These are phyloP conservation scores for Bagarius yarrelli DNA, from an alignment of 2,113 vertebrate species.

Conservation along the genomic window DNA sequence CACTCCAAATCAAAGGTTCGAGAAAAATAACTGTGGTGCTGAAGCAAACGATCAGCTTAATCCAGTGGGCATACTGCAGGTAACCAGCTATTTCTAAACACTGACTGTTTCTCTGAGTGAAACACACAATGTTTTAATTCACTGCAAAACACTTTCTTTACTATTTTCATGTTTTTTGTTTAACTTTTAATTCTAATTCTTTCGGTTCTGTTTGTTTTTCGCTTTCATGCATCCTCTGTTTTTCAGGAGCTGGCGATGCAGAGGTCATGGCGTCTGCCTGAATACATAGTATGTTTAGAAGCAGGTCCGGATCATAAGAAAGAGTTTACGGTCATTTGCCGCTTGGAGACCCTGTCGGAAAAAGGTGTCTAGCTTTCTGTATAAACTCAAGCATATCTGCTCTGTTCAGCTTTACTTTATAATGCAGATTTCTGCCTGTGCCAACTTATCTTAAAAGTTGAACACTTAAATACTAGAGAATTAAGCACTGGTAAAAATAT, in stretches of 20 bases:
- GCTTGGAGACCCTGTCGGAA: conserved; percentile 79
- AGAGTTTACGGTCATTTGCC: conserved; percentile 84
- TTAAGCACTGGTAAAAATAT: too few relatives aligned
- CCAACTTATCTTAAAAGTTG: background rate
- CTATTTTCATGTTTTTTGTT: background rate
- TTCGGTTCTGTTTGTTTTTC: background rate
- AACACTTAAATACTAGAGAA: background rate
- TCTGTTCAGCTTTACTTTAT: background rate
- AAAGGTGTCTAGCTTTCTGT: conserved; percentile 67
- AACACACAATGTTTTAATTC: background rate
- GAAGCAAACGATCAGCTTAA: conserved; percentile 61
- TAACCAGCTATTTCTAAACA: conserved; percentile 36
- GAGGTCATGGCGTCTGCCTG: conserved; percentile 83
- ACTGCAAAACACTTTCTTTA: background rate
- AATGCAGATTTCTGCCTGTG: background rate
- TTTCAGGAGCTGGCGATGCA: conserved; percentile 81
- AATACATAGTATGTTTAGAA: conserved; percentile 79
- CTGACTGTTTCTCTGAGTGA: background rate
- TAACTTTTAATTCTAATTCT: background rate
- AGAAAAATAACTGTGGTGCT: conserved; percentile 57
- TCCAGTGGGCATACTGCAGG: conserved; percentile 73
- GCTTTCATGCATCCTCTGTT: background rate
- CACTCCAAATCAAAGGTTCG: conserved; percentile 46
- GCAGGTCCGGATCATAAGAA: conserved; percentile 80
- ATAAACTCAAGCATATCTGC: background rate